A percentile compares a stretch with the other conserved stretches of the same genome.
These are phyloP conservation scores for Microcebus ravelobensis DNA, from an alignment of 2,113 vertebrate genomes.

Conservation along the genomic window DNA sequence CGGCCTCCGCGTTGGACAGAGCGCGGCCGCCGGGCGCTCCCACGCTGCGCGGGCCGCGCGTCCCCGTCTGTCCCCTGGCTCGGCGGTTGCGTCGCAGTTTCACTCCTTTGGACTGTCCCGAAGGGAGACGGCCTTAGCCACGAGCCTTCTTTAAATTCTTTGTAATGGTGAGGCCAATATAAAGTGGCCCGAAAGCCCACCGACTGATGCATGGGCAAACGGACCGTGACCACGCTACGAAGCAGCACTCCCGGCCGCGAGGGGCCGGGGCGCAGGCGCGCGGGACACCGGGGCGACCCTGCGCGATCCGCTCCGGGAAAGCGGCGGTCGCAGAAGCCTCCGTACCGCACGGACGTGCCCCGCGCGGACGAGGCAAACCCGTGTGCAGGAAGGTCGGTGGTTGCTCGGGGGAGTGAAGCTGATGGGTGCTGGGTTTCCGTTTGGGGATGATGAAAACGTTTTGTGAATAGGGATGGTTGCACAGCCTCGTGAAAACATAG, in stretches of 20 bases:
- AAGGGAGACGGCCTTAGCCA: background rate
- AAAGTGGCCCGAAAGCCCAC: background rate
- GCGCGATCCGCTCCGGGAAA: background rate
- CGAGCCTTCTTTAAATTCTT: background rate
- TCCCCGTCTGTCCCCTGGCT: background rate
- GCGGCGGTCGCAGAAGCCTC: background rate
- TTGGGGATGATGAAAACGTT: background rate
- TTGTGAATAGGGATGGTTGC: background rate
- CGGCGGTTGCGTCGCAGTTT: background rate
- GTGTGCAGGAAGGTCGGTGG: too few relatives aligned
- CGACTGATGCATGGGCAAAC: background rate
- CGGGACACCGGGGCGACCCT: background rate
- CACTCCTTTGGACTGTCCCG: background rate
- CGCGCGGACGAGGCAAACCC: background rate
- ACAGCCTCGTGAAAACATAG: background rate
- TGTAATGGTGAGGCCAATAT: background rate
- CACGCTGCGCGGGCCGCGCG: background rate
- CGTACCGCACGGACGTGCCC: background rate
- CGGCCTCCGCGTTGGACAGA: background rate
- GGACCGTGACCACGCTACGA: background rate
- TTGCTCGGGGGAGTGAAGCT: background rate
- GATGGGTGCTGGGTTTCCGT: background rate
- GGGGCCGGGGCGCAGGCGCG: too few relatives aligned
- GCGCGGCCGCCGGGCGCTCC: background rate
- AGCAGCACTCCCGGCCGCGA: background rate